Percentiles rank a stretch among this genome's conserved stretches.
Conservation (phyloP, 2,113 vertebrate genomes). For the Ahaetulla prasina region DNA sequence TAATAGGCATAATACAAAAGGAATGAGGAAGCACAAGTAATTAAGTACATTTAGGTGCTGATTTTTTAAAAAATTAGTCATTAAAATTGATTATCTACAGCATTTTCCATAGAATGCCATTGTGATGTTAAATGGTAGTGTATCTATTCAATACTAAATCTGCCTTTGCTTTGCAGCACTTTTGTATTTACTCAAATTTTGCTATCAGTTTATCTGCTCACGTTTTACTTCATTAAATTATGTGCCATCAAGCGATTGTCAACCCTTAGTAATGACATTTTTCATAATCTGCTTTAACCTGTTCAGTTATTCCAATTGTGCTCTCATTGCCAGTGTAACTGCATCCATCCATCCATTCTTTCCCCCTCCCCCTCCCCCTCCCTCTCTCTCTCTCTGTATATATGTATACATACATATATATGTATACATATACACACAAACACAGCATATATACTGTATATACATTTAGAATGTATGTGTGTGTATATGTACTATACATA, state of each 20-base stretch:
- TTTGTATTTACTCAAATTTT: not conserved
- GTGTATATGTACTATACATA: too few species aligned
- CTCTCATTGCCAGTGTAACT: not conserved
- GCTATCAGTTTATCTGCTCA: not conserved
- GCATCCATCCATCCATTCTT: not conserved
- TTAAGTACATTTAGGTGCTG: not conserved
- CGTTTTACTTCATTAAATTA: not conserved
- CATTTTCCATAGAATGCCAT: not conserved
- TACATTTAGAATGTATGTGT: too few species aligned
- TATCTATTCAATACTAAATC: not conserved
- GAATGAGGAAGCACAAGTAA: not conserved
- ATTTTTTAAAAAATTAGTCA: not conserved
- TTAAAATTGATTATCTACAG: not conserved
- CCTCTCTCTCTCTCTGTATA: too few species aligned
- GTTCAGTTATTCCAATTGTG: not conserved
- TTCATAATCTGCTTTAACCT: not conserved
- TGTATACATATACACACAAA: too few species aligned
- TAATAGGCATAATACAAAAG: not conserved
- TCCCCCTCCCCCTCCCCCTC: too few species aligned
- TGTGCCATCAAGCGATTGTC: not conserved
- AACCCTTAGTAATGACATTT: not conserved
- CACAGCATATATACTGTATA: too few species aligned
- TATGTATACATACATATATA: too few species aligned
- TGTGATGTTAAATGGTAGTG: not conserved
- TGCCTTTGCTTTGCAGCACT: not conserved